phyloP scores from a whole-genome alignment of 2,888 invertebrate genomes.

The Netelia fuscicornis region DNA sequence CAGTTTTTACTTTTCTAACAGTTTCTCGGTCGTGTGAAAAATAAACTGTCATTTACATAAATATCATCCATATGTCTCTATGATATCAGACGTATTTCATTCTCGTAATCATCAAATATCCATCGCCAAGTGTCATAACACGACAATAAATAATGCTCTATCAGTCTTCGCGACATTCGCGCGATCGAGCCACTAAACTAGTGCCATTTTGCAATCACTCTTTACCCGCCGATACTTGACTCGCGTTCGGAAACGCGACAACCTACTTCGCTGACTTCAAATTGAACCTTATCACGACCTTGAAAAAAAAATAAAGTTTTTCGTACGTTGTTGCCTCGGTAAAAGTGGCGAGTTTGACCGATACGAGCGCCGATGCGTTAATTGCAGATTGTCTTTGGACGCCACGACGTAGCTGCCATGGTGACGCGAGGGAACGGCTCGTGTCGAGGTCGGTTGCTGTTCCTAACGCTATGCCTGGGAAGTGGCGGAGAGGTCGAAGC shows the following conservation, averaged over 20 bases:
- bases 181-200: too few species aligned
- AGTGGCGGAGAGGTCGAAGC: constrained; percentile 30
- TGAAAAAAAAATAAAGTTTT: neutral
- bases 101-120: too few species aligned
- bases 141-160: too few species aligned
- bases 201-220: too few species aligned
- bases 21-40: too few species aligned
- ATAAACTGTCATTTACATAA: too few species aligned
- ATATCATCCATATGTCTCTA: too few species aligned
- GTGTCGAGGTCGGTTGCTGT: neutral
- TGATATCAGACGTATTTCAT: too few species aligned
- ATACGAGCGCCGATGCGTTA: neutral
- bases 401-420: neutral
- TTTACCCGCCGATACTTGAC: too few species aligned
- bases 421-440: neutral
- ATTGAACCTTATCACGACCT: neutral
- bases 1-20: too few species aligned
- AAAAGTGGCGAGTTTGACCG: neutral
- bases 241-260: neutral
- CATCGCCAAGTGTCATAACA: too few species aligned
- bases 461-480: constrained; percentile 20
- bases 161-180: too few species aligned
- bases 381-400: neutral
- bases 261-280: neutral
- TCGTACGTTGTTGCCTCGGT: neutral